Base-by-base conservation (phyloP, 37 sponge, comb jelly and placozoan species). In the Hormiphora californensis region DNA sequence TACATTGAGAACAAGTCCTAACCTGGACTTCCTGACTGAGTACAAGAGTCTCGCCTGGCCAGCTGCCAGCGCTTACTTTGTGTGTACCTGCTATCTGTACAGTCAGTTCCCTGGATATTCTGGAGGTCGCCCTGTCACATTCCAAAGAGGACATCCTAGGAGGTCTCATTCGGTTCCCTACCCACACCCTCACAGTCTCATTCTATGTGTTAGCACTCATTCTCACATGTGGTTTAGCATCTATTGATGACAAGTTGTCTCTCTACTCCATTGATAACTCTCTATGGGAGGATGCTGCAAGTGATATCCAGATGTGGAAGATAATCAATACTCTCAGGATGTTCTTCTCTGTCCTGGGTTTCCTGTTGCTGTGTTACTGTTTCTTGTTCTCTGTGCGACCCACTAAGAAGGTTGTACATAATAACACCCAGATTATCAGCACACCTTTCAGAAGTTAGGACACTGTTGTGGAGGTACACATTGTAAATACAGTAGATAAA, bases 1-100 rank as follows among this genome's bases (percentile, higher is more conserved):
- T 73, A 73, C 81, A 73, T 73, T 73, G 81, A 73, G 46, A 36
- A 73, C 23, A 73, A 73, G 81, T n/a, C 81, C 81, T 5, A 46
- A 73, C 23, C 7, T 23, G 43, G 36, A 33, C 0, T 73, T 73
- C 46, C 81, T 73, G 46, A 28, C 40, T 8, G 81, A 73, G 46
- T 73, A 73, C 35, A 41, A 9, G 41, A 40, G 35, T 33, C 46
- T 73, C 7, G 81, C 81, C 44, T 73, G 81, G 81, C 81, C 81
- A 25, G 81, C 81, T 36, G 81, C 81, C 4, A 43, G 46, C 43
- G 81, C 81, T 0, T 73, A 73, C 81, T 73, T 73, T 41, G 43
- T 73, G 0, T 73, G 81, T 17, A 73, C 81, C n/a, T 40, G 81
- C 81, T 25, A 73, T 73, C 41, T 73, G 81, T 46, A 73, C 81